These are phyloP conservation scores for Miltochrista miniata DNA, from an alignment of 2,888 invertebrate genomes.

Conservation along the genomic window DNA sequence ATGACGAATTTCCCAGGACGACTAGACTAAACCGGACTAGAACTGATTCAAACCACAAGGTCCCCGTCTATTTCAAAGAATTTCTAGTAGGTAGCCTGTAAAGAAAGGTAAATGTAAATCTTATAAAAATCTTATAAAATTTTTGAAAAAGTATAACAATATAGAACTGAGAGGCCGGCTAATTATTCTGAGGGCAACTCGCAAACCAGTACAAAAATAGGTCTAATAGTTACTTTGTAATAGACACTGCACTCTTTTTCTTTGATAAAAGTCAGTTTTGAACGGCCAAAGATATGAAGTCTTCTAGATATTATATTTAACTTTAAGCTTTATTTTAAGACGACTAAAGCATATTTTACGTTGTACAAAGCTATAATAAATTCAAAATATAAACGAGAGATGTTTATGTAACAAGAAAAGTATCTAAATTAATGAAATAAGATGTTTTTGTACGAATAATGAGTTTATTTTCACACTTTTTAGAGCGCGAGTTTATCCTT, in stretches of 20 bases:
- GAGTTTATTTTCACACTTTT: slow-evolving; percentile 7
- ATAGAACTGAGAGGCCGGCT: too few relatives aligned
- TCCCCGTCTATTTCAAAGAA: too few relatives aligned
- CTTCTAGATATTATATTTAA: neutral
- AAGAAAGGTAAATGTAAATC: too few relatives aligned
- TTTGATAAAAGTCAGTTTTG: slow-evolving; percentile 3
- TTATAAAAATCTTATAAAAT: too few relatives aligned
- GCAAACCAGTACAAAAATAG: neutral
- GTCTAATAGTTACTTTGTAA: slow-evolving; percentile 10
- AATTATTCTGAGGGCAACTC: too few relatives aligned
- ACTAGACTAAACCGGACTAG: too few relatives aligned
- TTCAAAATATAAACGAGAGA: neutral
- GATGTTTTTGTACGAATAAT: slow-evolving; percentile 1
- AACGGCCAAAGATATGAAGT: neutral
- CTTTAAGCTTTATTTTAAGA: neutral
- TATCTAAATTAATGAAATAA: slow-evolving; percentile 5
- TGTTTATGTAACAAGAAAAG: slow-evolving; percentile 3
- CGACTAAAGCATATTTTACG: neutral
- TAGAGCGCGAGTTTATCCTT: neutral
- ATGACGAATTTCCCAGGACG: too few relatives aligned
- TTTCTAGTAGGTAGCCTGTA: too few relatives aligned
- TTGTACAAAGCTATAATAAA: neutral
- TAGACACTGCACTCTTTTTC: slow-evolving; percentile 4
- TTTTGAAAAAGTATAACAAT: too few relatives aligned
- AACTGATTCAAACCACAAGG: too few relatives aligned